phyloP scores from a whole-genome alignment of 2,797 vertebrate genomes.

The Tapirus indicus region DNA sequence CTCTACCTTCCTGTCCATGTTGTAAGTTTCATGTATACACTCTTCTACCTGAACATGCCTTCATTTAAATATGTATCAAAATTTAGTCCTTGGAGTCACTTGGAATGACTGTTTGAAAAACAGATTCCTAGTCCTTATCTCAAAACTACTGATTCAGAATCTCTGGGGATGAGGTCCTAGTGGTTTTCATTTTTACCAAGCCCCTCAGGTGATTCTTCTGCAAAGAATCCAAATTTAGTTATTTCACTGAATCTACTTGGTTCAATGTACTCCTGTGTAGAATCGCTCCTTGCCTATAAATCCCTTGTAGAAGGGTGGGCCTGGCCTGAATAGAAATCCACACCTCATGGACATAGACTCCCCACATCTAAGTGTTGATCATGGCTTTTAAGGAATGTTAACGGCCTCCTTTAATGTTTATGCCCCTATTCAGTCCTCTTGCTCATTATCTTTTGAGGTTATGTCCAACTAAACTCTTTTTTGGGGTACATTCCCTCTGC shows the following conservation, averaged over 20 bases:
- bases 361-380: neutral
- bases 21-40: neutral
- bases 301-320: neutral
- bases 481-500: neutral
- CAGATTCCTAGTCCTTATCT: neutral
- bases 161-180: neutral
- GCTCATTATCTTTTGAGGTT: neutral
- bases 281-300: neutral
- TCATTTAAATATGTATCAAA: conserved; percentile 13
- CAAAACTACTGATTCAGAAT: conserved; percentile 1
- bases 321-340: neutral
- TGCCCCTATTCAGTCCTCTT: neutral
- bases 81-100: neutral
- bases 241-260: neutral
- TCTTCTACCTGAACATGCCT: neutral
- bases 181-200: conserved; percentile 35
- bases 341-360: neutral
- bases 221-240: neutral
- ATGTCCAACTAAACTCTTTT: neutral
- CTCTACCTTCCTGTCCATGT: neutral
- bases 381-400: neutral
- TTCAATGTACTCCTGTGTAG: neutral
- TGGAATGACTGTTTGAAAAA: neutral
- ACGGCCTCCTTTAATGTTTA: neutral
- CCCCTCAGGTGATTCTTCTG: neutral